A percentile compares a stretch with the other conserved stretches of the same genome.
phyloP scores from a whole-genome alignment of 2,888 invertebrate genomes.

The Trisateles emortualis region DNA sequence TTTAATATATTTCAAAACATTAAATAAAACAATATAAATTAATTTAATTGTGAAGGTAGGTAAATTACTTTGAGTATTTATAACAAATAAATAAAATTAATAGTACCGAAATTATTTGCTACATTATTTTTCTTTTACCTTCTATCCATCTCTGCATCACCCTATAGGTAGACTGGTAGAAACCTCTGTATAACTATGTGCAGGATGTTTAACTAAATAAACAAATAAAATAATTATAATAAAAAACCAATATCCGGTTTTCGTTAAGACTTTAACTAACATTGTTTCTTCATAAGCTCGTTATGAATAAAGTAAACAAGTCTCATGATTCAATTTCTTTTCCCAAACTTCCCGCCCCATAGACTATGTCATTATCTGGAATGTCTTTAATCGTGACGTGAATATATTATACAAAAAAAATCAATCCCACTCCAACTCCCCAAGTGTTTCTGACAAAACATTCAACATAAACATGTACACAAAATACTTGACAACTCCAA shows the following conservation, averaged over 20 bases:
- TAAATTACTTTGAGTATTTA: too few relatives aligned
- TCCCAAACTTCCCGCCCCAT: constrained; percentile 41
- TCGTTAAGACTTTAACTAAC: constrained; percentile 10
- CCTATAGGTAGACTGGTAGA: too few relatives aligned
- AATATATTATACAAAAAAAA: constrained; percentile 63
- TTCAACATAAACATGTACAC: constrained; percentile 9
- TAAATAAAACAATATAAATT: too few relatives aligned
- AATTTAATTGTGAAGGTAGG: too few relatives aligned
- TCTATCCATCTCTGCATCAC: too few relatives aligned
- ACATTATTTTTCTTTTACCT: too few relatives aligned
- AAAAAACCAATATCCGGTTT: background rate
- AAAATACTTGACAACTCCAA: background rate
- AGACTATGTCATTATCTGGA: constrained; percentile 52
- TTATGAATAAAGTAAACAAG: constrained; percentile 37
- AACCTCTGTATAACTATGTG: too few relatives aligned
- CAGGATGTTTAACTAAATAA: too few relatives aligned
- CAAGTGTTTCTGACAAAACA: background rate
- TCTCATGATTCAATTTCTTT: constrained; percentile 45
- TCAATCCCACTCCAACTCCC: constrained; percentile 52
- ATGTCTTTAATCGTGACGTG: constrained; percentile 53
- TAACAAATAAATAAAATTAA: too few relatives aligned
- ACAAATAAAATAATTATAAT: background rate
- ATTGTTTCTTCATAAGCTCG: constrained; percentile 17
- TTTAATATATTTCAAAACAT: too few relatives aligned
- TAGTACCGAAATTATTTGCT: too few relatives aligned